Evolutionary conservation across 2,113 vertebrate genomes (phyloP), one percentile per base, ranked within the genome.

Genomic region (Gymnarchus niloticus): DNA sequence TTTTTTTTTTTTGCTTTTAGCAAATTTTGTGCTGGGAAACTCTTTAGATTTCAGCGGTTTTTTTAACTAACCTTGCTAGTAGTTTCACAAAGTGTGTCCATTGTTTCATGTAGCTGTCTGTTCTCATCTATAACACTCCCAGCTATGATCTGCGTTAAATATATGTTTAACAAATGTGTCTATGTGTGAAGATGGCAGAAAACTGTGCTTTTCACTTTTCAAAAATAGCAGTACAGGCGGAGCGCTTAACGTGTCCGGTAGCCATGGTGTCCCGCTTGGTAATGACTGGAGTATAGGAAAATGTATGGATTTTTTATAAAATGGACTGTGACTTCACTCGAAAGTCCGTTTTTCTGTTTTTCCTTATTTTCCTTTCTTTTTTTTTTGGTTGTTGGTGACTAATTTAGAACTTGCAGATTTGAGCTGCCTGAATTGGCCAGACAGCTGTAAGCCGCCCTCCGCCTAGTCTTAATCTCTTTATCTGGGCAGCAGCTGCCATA

Each of bases 381-480:
- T 87, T 88, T 90, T 91, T 91, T 84, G 90, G 86, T 95, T 97
- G 95, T 95, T 93, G 92, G 94, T 91, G 97, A 98, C 98, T 98
- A 99, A 99, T 99, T 99, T 99, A 97, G 98, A 97, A 98, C 96
- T 98, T 99, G 97, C 97, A 98, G 98, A 97, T 98, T 96, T 97
- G 97, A 97, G 97, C 97, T 96, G 97, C 96, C 96, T 97, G 98
- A 99, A 99, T 99, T 99, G 98, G 98, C 98, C 97, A 99, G 98
- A 99, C 98, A 99, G 98, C 98, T 99, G 98, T 99, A 99, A 99
- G 98, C n/a, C 97, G 97, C 97, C 99, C 97, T 97, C 97, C 96
- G 97, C 96, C 98, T 97, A 95, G 97, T 99, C 98, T 98, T 99
- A 99, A 99, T 99, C 98, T 99, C 98, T 99, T 99, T 99, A 99